These are phyloP conservation scores for Scrobipalpa atriplicella DNA, from an alignment of 2,888 invertebrate species.

Conservation along the genomic window DNA sequence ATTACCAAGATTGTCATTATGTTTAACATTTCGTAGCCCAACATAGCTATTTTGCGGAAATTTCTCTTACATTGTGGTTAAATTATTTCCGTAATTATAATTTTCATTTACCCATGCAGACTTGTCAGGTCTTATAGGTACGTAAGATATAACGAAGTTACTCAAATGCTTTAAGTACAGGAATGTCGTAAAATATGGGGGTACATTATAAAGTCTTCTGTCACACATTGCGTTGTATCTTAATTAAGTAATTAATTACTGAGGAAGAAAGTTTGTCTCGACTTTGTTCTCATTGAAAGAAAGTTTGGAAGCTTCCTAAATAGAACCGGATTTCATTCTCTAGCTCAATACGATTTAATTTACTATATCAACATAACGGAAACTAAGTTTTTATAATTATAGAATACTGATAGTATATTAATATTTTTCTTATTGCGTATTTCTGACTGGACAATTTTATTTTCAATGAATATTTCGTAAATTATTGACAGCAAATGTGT, in stretches of 20 bases:
- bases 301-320: not conserved
- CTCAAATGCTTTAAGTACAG: not conserved
- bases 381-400: no score
- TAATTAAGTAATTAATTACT: constrained; percentile 44
- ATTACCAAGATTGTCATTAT: no score
- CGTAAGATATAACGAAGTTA: not conserved
- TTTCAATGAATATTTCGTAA: no score
- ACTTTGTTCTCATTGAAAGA: not conserved
- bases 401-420: no score
- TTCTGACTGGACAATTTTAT: no score
- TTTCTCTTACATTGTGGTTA: not conserved
- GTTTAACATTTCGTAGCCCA: no score
- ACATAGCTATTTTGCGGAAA: no score
- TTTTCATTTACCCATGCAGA: not conserved
- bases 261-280: constrained; percentile 17
- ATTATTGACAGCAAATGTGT: no score
- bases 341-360: no score
- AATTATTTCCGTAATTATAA: not conserved
- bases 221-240: constrained; percentile 31
- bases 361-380: no score
- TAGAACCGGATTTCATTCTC: not conserved
- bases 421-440: no score
- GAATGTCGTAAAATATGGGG: not conserved
- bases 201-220: constrained; percentile 21
- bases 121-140: not conserved